Conservation (phyloP, 2,888 invertebrate genomes). For the Parascotia fuliginaria region DNA sequence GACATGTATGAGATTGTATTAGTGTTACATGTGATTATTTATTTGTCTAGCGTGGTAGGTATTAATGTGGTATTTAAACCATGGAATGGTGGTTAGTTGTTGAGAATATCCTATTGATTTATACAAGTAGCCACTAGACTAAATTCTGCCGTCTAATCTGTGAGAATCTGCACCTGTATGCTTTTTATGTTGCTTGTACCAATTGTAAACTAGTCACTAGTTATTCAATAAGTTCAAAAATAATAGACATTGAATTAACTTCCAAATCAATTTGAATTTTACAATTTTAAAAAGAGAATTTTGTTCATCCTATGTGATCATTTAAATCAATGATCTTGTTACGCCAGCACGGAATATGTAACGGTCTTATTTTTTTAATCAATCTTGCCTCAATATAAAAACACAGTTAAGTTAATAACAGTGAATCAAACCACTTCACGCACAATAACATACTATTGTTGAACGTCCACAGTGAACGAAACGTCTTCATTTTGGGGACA, state of each 20-base stretch:
- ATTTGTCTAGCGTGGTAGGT: constrained; percentile 27
- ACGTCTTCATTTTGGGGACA: constrained; percentile 74
- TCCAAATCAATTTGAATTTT: too few species aligned
- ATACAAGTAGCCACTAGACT: not conserved
- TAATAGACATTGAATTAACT: too few species aligned
- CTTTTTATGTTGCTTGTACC: too few species aligned
- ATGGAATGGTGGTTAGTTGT: constrained; percentile 11
- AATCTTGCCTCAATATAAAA: constrained; percentile 40
- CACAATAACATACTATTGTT: constrained; percentile 63
- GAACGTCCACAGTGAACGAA: constrained; percentile 60
- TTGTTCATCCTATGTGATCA: not conserved
- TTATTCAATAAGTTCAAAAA: too few species aligned
- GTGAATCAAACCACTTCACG: constrained; percentile 53
- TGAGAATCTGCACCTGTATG: too few species aligned
- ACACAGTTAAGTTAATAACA: constrained; percentile 43
- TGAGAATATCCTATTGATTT: constrained; percentile 2
- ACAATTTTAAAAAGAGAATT: not conserved
- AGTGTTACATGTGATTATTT: constrained; percentile 43
- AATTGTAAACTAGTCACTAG: too few species aligned
- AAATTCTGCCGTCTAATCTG: not conserved
- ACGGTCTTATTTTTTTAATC: constrained; percentile 30
- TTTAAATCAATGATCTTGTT: not conserved
- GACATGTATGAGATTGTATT: constrained; percentile 43
- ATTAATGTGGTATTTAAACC: constrained; percentile 9
- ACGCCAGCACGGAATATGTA: constrained; percentile 18